These are phyloP conservation scores for Xanthia togata DNA, from an alignment of 2,888 invertebrate species.

Conservation along the genomic window DNA sequence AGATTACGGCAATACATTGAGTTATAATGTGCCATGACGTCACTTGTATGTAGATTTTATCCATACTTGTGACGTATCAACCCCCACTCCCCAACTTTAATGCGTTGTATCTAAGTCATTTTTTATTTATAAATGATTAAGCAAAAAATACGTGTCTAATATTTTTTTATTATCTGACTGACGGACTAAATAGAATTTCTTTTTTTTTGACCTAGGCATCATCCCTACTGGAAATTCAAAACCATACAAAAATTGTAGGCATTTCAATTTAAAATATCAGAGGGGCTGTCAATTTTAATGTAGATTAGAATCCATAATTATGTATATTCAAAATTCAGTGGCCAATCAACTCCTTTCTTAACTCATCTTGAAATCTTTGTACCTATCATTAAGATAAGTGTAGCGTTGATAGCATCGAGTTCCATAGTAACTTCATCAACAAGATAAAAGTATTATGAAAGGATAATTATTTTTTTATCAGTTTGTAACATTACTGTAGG, in stretches of 20 bases:
- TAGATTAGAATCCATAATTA: conserved; percentile 20
- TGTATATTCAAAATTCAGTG: conserved; percentile 24
- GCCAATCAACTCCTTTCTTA: conserved; percentile 3
- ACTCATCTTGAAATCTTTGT: conserved; percentile 19
- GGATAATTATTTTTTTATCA: conserved; percentile 52
- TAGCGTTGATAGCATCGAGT: conserved; percentile 14
- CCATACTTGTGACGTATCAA: too few species aligned
- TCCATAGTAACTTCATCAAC: conserved; percentile 51
- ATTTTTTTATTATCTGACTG: too few species aligned
- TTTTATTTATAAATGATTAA: too few species aligned
- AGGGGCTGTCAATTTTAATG: neutral
- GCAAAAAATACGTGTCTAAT: too few species aligned
- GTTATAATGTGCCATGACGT: too few species aligned
- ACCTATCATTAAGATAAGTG: conserved; percentile 25
- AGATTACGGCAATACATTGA: too few species aligned
- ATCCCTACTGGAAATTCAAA: conserved; percentile 13
- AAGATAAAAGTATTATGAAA: conserved; percentile 47
- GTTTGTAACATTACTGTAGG: conserved; percentile 13
- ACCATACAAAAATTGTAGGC: conserved; percentile 9
- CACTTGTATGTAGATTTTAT: too few species aligned
- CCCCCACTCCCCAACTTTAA: too few species aligned
- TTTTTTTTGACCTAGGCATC: too few species aligned
- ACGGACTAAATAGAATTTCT: too few species aligned
- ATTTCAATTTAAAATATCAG: conserved; percentile 8
- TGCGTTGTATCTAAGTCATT: too few species aligned